phyloP scores from a whole-genome alignment of 2,113 vertebrate species.

The Heliornis fulica region DNA sequence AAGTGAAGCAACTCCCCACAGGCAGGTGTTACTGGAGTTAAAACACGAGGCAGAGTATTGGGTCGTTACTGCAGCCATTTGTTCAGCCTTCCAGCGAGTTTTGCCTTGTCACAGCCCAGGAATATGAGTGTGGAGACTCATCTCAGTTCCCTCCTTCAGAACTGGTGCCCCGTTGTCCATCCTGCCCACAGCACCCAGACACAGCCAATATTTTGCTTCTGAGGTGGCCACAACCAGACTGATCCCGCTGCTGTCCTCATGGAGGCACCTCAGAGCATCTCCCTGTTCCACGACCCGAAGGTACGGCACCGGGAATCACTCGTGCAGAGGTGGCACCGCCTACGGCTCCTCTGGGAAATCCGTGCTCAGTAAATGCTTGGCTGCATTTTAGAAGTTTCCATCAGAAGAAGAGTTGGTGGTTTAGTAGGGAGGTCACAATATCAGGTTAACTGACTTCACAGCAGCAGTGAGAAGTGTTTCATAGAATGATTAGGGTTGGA shows the following conservation, averaged over 20 bases:
- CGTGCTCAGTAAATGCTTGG: fast-evolving
- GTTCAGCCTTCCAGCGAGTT: fast-evolving
- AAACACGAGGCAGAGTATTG: fast-evolving
- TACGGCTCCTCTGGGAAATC: neutral
- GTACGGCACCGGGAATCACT: fast-evolving
- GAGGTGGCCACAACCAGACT: neutral
- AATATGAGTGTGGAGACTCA: fast-evolving
- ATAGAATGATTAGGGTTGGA: no score
- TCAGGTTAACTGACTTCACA: neutral
- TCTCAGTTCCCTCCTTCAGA: neutral
- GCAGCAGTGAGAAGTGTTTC: no score
- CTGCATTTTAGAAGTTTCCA: neutral
- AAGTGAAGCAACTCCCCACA: neutral
- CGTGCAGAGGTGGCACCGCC: fast-evolving
- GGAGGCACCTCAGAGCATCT: fast-evolving
- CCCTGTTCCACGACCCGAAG: fast-evolving
- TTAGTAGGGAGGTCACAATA: fast-evolving
- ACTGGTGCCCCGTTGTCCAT: neutral
- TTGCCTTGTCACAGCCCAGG: fast-evolving
- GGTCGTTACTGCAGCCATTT: neutral
- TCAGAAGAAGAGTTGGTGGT: neutral
- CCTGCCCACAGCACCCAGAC: neutral
- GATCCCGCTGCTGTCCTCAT: fast-evolving
- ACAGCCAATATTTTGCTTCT: fast-evolving
- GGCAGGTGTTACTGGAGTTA: fast-evolving